Conservation (phyloP, 2,888 invertebrate species). For the Napeogenes sylphis region DNA sequence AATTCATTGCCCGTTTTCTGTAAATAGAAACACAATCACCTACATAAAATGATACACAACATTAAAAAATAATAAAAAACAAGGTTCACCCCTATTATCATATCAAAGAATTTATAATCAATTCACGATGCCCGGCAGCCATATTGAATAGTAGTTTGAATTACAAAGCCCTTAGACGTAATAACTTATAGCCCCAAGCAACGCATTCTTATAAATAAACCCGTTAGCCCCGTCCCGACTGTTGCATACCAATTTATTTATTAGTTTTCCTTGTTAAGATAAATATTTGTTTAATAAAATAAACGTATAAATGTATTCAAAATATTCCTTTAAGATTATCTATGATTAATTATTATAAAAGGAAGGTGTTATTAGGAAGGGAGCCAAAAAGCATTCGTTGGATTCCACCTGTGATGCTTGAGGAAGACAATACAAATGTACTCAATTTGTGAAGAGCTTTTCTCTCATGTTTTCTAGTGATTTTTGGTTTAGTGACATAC, state of each 20-base stretch:
- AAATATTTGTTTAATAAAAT: no score
- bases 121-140: conserved; percentile 20
- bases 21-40: not conserved
- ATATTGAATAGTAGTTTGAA: conserved; percentile 20
- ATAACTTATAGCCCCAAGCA: conserved; percentile 19
- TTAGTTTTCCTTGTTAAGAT: no score
- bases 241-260: conserved; percentile 13
- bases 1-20: not conserved
- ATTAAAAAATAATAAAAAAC: conserved; percentile 7
- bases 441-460: conserved; percentile 7
- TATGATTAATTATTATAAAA: not conserved
- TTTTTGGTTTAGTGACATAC: conserved; percentile 6
- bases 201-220: conserved; percentile 15
- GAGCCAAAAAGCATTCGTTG: not conserved
- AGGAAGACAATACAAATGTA: conserved; percentile 6
- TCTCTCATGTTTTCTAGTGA: conserved; percentile 4
- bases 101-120: conserved; percentile 27
- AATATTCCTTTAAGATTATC: not conserved
- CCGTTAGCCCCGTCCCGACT: conserved; percentile 5
- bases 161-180: conserved; percentile 19
- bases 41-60: not conserved
- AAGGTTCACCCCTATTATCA: conserved; percentile 15
- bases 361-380: not conserved
- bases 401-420: conserved; percentile 3
- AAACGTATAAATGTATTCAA: not conserved